Evolutionary conservation across 2,113 vertebrate species (phyloP).

Genomic region (Hepsetus odoe): DNA sequence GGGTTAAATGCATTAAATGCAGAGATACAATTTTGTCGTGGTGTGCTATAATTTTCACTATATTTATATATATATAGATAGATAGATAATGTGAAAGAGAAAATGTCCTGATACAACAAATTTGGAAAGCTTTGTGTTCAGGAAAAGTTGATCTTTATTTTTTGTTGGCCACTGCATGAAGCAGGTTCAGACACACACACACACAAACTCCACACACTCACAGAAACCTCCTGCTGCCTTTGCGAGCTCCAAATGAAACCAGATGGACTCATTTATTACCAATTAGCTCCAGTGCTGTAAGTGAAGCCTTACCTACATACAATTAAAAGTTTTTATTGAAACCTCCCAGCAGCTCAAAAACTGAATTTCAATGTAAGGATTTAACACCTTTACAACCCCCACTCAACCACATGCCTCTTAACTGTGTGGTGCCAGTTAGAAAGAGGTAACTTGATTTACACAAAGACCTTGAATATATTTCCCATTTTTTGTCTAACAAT

Average conservation of each 20-base stretch:
- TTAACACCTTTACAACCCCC: slow-evolving; percentile 38
- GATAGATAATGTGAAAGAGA: neutral
- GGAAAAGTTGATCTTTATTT: too few relatives aligned
- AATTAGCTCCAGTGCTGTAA: slow-evolving; percentile 64
- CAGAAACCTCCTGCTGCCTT: slow-evolving; percentile 49
- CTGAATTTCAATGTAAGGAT: slow-evolving; percentile 50
- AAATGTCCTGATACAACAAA: slow-evolving; percentile 10
- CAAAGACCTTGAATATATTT: too few relatives aligned
- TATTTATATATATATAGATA: too few relatives aligned
- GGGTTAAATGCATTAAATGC: too few relatives aligned
- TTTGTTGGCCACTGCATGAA: neutral
- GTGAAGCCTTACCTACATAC: slow-evolving; percentile 60
- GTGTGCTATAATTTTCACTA: too few relatives aligned
- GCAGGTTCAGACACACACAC: slow-evolving; percentile 5
- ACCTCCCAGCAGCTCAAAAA: slow-evolving; percentile 57
- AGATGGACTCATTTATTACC: slow-evolving; percentile 68
- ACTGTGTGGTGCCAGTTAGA: slow-evolving; percentile 1
- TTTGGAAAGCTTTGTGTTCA: too few relatives aligned
- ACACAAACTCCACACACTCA: slow-evolving; percentile 27
- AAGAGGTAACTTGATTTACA: neutral
- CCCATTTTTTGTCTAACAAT: neutral
- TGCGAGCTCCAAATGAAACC: slow-evolving; percentile 59
- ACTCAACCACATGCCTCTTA: slow-evolving; percentile 20
- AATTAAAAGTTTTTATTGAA: slow-evolving; percentile 60
- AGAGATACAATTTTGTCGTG: too few relatives aligned